Evolutionary conservation across 2,113 vertebrate genomes (phyloP).

Genomic region (Cololabis saira): DNA sequence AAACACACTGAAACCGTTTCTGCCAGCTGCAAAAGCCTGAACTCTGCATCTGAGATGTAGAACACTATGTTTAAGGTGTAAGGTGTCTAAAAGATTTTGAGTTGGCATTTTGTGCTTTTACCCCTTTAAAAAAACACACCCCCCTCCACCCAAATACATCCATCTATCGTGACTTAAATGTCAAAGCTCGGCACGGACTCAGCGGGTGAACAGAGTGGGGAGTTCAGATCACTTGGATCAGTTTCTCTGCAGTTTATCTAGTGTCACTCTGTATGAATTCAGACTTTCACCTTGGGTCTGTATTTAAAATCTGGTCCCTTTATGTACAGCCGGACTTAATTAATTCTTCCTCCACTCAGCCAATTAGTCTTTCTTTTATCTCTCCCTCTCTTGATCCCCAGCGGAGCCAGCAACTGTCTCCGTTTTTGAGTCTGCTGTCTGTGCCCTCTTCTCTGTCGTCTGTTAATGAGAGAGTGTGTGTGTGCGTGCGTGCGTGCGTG

Average conservation of each 20-base stretch:
- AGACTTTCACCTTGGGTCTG: neutral
- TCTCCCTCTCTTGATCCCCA: neutral
- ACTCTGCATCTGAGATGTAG: too few relatives aligned
- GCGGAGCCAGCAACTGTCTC: neutral
- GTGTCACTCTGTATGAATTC: slow-evolving; percentile 2
- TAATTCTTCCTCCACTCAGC: slow-evolving; percentile 12
- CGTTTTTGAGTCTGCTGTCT: neutral
- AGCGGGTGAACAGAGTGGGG: neutral
- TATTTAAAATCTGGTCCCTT: slow-evolving; percentile 11
- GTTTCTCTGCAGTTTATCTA: neutral
- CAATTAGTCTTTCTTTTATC: slow-evolving; percentile 17
- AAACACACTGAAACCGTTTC: too few relatives aligned
- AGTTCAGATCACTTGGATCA: neutral
- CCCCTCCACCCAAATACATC: neutral
- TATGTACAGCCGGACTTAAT: slow-evolving; percentile 1
- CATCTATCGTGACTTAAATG: neutral
- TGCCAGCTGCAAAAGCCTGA: too few relatives aligned
- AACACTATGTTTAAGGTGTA: too few relatives aligned
- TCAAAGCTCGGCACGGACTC: neutral
- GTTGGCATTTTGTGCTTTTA: neutral
- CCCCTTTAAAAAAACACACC: too few relatives aligned
- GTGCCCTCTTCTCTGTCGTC: slow-evolving; percentile 4
- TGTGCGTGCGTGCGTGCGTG: neutral
- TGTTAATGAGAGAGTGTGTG: slow-evolving; percentile 26
- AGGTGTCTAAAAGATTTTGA: too few relatives aligned